A percentile compares a stretch with the other conserved stretches of the same genome.
Conservation (phyloP, 2,888 invertebrate species). For the Thera obeliscata region DNA sequence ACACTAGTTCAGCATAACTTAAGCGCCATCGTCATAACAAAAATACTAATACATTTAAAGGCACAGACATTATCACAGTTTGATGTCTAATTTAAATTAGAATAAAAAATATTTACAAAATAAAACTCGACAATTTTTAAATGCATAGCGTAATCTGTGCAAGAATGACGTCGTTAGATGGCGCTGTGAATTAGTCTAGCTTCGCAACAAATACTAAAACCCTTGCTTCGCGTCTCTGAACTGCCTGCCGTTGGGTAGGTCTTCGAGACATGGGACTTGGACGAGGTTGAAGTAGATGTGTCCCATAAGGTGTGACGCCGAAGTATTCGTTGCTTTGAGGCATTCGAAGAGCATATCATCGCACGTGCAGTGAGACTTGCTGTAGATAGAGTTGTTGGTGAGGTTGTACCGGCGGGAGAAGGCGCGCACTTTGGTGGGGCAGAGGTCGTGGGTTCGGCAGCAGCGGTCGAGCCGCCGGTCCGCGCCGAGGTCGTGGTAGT, state of each 20-base stretch:
- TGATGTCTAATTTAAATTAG: constrained; percentile 67
- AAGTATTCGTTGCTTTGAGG: constrained; percentile 89
- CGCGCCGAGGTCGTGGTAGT: constrained; percentile 93
- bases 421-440: constrained; percentile 91
- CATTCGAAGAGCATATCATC: constrained; percentile 93
- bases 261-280: constrained; percentile 89
- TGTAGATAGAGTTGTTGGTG: constrained; percentile 92
- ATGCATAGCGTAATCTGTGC: constrained; percentile 61
- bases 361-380: constrained; percentile 95
- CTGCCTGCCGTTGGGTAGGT: constrained; percentile 68
- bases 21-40: constrained; percentile 71
- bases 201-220: constrained; percentile 68
- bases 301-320: constrained; percentile 91
- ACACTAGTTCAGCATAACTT: constrained; percentile 52
- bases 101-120: constrained; percentile 56
- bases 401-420: constrained; percentile 91
- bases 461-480: constrained; percentile 90
- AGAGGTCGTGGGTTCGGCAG: constrained; percentile 95
- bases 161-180: constrained; percentile 59
- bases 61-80: constrained; percentile 83
- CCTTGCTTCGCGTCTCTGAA: constrained; percentile 82
- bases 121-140: constrained; percentile 44
- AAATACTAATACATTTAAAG: constrained; percentile 67
- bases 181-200: constrained; percentile 55
- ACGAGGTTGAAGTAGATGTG: constrained; percentile 94